A percentile compares a stretch with the other conserved stretches of the same genome.
These are phyloP conservation scores for Lagodon rhomboides DNA, from an alignment of 2,797 vertebrate species.

Conservation along the genomic window DNA sequence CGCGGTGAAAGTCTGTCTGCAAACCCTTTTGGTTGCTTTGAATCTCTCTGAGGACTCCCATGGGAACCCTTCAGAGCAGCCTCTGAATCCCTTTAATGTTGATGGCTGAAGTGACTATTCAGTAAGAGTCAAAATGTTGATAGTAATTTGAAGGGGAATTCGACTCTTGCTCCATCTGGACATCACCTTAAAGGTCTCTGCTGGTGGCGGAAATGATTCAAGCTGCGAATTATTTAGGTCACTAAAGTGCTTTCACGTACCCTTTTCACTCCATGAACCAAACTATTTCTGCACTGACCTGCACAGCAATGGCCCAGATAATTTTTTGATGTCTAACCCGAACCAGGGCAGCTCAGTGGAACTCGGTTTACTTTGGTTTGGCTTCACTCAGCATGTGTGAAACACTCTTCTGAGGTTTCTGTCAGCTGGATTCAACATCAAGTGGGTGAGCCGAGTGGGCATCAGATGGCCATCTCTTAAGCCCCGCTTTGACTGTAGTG, in stretches of 20 bases:
- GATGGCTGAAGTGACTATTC: conserved; percentile 64
- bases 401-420: conserved; percentile 68
- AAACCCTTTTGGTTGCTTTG: conserved; percentile 58
- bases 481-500: conserved; percentile 45
- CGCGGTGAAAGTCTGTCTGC: conserved; percentile 49
- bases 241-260: conserved; percentile 54
- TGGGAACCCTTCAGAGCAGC: conserved; percentile 61
- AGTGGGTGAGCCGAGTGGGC: conserved; percentile 65
- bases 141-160: conserved; percentile 47
- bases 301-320: conserved; percentile 69
- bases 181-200: conserved; percentile 47
- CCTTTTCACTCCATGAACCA: conserved; percentile 56
- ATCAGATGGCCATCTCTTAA: conserved; percentile 55
- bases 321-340: conserved; percentile 69
- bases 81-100: conserved; percentile 67
- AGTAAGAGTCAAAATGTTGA: conserved; percentile 49
- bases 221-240: conserved; percentile 62
- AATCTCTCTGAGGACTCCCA: conserved; percentile 59
- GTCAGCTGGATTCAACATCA: conserved; percentile 75
- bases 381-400: conserved; percentile 78
- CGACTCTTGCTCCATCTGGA: conserved; percentile 31
- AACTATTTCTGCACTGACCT: conserved; percentile 67
- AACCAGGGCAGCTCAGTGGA: conserved; percentile 68
- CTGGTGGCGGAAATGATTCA: conserved; percentile 34
- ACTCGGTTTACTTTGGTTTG: conserved; percentile 67